Evolutionary conservation across 2,797 vertebrate genomes (phyloP), one percentile per base, ranked within the genome.

Genomic region (Sebastes hubbsi): DNA sequence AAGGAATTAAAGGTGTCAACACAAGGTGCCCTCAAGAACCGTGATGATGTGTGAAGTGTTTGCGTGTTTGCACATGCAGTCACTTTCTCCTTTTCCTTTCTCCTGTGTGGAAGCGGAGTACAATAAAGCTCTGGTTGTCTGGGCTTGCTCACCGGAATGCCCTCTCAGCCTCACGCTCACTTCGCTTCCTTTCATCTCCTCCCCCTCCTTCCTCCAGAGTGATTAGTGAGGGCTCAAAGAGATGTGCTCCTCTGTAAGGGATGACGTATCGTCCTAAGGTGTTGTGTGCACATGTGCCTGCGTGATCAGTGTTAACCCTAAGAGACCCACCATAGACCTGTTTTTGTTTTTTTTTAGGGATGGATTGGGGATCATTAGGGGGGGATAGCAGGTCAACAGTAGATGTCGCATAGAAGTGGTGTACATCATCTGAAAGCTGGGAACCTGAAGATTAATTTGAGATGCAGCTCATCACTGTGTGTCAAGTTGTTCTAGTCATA

Each of bases 91-190:
- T 79, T 72, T 71, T 55, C 70, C 62, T 81, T 82, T 81, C 87
- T 85, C 80, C 75, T 22, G 56, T 52, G 85, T 81, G 75, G 85
- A 86, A 88, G 81, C 83, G 76, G 85, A 89, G 64, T 68, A 89
- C 88, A 92, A 92, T 91, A 86, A 90, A 72, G 80, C 84, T 74
- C 8, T 78, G 80, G 91, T 89, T 94, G 94, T 93, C 93, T 87
- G 91, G 94, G 91, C 94, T 92, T 95, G 94, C 88, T 90, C 87
- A 77, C 81, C 78, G 92, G 93, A 95, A 95, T 94, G 93, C 88
- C 90, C 89, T 92, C 88, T 88, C 82, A 84, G 87, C 80, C 92
- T 89, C 75, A 82, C 84, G 74, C 89, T 93, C 87, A 89, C 88
- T 91, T 87, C 29, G 59, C 78, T 88, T 85, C 87, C 89, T 92